phyloP scores from a whole-genome alignment of 2,797 vertebrate species.

The Coccyzus lansbergi region DNA sequence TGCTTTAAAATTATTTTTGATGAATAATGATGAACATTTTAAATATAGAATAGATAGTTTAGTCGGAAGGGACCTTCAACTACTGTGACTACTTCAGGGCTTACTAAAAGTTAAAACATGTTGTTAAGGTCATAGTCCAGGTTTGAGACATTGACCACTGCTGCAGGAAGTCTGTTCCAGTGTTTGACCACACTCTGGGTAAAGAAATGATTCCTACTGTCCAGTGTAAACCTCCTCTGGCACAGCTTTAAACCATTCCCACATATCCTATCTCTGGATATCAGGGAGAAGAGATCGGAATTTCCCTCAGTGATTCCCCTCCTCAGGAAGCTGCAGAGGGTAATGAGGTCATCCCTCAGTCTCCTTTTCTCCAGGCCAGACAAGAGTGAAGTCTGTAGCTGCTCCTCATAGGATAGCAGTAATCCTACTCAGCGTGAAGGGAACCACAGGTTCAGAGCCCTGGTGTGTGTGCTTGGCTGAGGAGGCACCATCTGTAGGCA shows the following conservation, averaged over 20 bases:
- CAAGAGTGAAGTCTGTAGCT: accelerated
- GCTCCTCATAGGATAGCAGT: accelerated
- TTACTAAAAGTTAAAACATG: background rate
- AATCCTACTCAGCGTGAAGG: background rate
- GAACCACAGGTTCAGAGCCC: background rate
- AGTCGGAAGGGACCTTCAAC: background rate
- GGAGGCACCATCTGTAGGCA: background rate
- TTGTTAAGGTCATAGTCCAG: too few relatives aligned
- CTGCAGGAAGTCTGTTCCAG: background rate
- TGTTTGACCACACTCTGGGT: accelerated
- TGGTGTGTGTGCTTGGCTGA: background rate
- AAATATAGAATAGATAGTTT: background rate
- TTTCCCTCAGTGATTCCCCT: accelerated
- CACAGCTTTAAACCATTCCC: background rate
- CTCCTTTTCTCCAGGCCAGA: background rate
- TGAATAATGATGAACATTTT: background rate
- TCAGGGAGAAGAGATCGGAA: background rate
- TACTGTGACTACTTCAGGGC: background rate
- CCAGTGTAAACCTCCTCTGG: background rate
- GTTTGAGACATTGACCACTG: too few relatives aligned
- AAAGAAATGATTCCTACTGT: background rate
- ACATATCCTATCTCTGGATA: accelerated
- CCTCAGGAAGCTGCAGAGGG: background rate
- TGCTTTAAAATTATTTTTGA: background rate
- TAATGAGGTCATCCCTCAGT: background rate